Evolutionary conservation across 1,140 invertebrate genomes (phyloP).

Genomic region (Papilio xuthus): DNA sequence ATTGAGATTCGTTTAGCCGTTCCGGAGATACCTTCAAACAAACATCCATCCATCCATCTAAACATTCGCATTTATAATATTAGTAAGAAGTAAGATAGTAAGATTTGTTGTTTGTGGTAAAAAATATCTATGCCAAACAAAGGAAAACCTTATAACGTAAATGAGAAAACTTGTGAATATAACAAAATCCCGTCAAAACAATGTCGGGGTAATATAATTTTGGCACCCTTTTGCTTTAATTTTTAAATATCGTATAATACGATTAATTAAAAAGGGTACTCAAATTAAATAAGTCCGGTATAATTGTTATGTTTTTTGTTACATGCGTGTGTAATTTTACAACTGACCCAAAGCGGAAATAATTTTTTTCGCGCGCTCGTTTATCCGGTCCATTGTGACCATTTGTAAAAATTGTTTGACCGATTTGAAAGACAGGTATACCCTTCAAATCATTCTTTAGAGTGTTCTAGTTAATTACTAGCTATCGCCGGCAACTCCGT

Average conservation of each 20-base stretch:
- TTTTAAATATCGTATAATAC: slow-evolving; percentile 12
- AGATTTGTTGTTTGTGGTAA: neutral
- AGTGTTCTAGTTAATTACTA: too few relatives aligned
- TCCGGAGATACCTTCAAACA: too few relatives aligned
- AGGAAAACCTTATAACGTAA: neutral
- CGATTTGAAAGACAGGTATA: too few relatives aligned
- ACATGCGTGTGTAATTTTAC: neutral
- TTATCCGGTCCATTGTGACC: neutral
- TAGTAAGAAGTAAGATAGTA: too few relatives aligned
- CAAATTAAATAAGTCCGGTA: neutral
- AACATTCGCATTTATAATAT: too few relatives aligned
- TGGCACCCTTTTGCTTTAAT: slow-evolving; percentile 6
- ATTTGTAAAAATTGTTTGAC: neutral
- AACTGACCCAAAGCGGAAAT: neutral
- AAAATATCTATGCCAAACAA: neutral
- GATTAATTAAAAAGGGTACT: slow-evolving; percentile 17
- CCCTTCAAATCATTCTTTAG: too few relatives aligned
- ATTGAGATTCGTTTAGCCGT: too few relatives aligned
- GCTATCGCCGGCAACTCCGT: too few relatives aligned
- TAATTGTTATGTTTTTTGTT: neutral
- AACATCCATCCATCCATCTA: too few relatives aligned
- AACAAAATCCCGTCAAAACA: slow-evolving; percentile 8
- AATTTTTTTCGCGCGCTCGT: neutral
- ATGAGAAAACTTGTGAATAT: slow-evolving; percentile 17
- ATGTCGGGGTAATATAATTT: slow-evolving; percentile 1